Conservation (phyloP, 2,888 invertebrate genomes). For the Drosophila kanekoi region DNA sequence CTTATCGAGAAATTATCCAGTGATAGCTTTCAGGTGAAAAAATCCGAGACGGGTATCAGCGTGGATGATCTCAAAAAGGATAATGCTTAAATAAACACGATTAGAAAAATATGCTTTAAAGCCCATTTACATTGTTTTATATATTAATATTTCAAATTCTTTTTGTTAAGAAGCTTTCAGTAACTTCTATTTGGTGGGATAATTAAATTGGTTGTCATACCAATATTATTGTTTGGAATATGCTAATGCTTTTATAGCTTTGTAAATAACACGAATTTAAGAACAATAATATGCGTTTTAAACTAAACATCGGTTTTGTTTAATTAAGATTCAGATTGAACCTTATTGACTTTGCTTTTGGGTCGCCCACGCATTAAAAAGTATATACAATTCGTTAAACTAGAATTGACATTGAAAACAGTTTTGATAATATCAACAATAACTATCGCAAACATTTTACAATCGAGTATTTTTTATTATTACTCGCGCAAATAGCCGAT, state of each 20-base stretch:
- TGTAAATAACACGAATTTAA: too few relatives aligned
- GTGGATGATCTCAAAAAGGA: conserved; percentile 29
- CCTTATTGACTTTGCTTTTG: too few relatives aligned
- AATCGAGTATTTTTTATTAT: conserved; percentile 4
- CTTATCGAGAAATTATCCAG: conserved; percentile 50
- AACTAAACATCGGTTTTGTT: background rate
- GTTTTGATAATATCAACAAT: background rate
- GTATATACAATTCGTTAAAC: background rate
- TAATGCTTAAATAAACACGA: background rate
- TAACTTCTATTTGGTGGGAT: too few relatives aligned
- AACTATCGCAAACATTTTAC: background rate
- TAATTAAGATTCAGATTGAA: too few relatives aligned
- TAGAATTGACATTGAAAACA: too few relatives aligned
- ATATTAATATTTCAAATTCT: background rate
- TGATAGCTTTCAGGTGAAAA: conserved; percentile 62
- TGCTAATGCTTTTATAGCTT: too few relatives aligned
- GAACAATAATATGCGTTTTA: background rate
- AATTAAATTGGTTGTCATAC: too few relatives aligned
- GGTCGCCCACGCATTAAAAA: too few relatives aligned
- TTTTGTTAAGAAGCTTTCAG: background rate
- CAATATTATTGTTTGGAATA: too few relatives aligned
- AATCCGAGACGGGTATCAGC: conserved; percentile 37
- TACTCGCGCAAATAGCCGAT: conserved; percentile 46
- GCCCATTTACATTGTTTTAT: background rate
- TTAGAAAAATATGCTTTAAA: background rate